Base-by-base conservation (phyloP, 1,140 invertebrate genomes). In the Sycobia sp. region DNA sequence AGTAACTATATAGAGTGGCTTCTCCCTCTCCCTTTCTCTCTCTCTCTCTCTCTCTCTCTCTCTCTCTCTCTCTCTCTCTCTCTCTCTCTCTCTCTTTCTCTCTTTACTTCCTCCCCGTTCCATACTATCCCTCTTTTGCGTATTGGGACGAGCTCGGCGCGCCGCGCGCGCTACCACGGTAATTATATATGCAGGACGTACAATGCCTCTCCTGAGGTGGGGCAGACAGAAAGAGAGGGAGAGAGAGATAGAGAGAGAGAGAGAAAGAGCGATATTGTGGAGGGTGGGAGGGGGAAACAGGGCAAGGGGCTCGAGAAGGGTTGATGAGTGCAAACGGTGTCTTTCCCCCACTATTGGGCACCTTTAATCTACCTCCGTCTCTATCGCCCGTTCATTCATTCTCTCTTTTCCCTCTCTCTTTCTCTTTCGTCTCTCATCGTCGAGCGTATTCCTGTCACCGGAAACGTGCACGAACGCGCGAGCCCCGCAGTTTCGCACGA, bases 271-370 rank as follows among this genome's bases (percentile, higher is more conserved):
- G 9, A 39, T 41, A 44, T 65, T 64, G 69, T 56, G 56, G 62
- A 68, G 71, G 58, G 63, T 61, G 66, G 22, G 65, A 56, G 61
- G 32, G 27, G 32, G n/a, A 32, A 27, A 18, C 4, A 18, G n/a
- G 44, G 22, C 44, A 59, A 62, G 65, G 43, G 43, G 54, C 59
- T 54, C 63, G 67, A 66, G 73, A 74, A 72, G 73, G 71, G 73
- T 74, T 76, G 73, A 76, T 76, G 71, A 76, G 75, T 74, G 75
- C 74, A 76, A 76, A 73, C 75, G 74, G 75, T 76, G 74, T 76
- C 75, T 76, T 70, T 68, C 69, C 74, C 74, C 74, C 72, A 73
- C 74, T 34, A n/a, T n/a, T 16, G 5, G 23, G 25, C 54, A 32
- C 32, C 58, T 51, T 60, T 60, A 62, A 62, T 62, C 49, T 54